These are phyloP conservation scores for Diplolepis rosae DNA, from an alignment of 2,888 invertebrate genomes.

Conservation along the genomic window DNA sequence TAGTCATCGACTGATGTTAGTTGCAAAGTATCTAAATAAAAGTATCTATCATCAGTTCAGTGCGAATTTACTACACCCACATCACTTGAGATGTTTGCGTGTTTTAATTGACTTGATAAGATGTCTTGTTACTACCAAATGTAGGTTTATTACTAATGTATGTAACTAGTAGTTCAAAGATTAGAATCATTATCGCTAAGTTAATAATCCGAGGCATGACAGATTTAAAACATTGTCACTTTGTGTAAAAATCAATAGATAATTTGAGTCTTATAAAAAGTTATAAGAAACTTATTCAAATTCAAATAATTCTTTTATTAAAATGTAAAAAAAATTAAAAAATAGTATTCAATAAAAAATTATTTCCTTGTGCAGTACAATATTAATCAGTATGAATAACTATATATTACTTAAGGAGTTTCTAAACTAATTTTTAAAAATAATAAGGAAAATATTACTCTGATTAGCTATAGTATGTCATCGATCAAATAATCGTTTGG, in stretches of 20 bases:
- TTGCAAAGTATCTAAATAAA: constrained; percentile 23
- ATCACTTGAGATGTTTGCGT: background rate
- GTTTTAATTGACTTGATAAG: background rate
- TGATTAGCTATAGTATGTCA: background rate
- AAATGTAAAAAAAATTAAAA: too few species aligned
- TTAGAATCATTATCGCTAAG: background rate
- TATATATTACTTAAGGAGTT: background rate
- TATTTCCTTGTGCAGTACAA: too few species aligned
- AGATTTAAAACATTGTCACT: too few species aligned
- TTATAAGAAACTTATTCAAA: too few species aligned
- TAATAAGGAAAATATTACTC: background rate
- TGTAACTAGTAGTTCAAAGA: background rate
- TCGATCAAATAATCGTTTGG: constrained; percentile 34
- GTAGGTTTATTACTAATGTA: background rate
- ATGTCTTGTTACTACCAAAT: background rate
- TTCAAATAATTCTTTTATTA: too few species aligned
- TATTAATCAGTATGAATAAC: too few species aligned
- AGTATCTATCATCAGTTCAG: background rate
- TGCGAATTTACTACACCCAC: constrained; percentile 6
- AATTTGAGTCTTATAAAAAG: too few species aligned
- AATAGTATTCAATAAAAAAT: too few species aligned
- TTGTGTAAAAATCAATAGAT: too few species aligned
- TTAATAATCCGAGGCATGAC: too few species aligned
- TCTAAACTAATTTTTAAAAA: constrained; percentile 2
- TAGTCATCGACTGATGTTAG: constrained; percentile 44